Percentiles rank a stretch among this genome's conserved stretches.
Conservation (phyloP, 2,797 vertebrate species). For the Microhierax caerulescens region DNA sequence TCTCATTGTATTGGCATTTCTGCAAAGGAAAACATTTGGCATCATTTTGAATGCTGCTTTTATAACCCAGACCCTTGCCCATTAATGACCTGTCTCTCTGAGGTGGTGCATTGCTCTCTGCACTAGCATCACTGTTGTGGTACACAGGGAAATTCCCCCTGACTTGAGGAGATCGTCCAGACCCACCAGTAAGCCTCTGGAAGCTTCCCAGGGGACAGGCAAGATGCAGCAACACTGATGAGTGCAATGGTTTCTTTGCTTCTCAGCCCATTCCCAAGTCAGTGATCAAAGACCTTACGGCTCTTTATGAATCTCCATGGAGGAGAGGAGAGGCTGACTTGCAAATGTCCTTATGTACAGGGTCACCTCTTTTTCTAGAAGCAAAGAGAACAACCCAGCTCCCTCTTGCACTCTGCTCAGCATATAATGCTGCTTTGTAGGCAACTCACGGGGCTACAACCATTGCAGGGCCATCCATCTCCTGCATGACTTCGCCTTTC, state of each 20-base stretch:
- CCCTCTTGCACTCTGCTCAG: neutral
- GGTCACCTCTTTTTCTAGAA: neutral
- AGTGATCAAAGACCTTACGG: neutral
- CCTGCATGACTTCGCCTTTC: neutral
- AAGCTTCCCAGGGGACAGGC: neutral
- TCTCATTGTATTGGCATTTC: neutral
- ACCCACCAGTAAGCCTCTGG: neutral
- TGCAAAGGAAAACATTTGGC: neutral
- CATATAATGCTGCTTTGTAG: neutral
- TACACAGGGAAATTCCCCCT: neutral
- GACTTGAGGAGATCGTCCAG: neutral
- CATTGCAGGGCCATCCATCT: neutral
- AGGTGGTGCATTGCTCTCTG: neutral
- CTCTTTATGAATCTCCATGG: rapidly evolving
- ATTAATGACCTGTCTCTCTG: neutral
- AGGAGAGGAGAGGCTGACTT: neutral
- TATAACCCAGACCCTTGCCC: neutral
- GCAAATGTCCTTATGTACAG: neutral
- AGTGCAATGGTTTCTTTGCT: neutral
- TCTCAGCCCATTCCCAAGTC: neutral
- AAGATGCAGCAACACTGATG: neutral
- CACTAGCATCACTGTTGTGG: neutral
- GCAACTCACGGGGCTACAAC: neutral
- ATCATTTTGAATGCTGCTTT: neutral
- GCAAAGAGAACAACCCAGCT: neutral